These are phyloP conservation scores for Hesperia comma DNA, from an alignment of 2,888 invertebrate species.

Conservation along the genomic window DNA sequence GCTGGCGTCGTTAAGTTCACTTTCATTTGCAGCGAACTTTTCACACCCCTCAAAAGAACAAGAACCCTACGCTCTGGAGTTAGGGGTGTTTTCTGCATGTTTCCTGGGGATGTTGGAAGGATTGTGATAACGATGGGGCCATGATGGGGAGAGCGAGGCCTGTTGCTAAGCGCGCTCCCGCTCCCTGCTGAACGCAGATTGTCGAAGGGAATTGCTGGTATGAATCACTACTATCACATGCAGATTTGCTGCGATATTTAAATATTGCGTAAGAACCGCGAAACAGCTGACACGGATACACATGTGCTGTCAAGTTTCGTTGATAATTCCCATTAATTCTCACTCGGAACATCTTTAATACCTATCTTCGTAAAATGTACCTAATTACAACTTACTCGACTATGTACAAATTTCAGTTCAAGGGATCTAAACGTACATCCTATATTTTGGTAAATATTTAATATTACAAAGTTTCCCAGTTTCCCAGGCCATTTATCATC, in stretches of 20 bases:
- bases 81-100: conserved; percentile 43
- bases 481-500: too few species aligned
- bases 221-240: conserved; percentile 11
- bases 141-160: conserved; percentile 56
- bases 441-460: too few species aligned
- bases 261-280: conserved; percentile 1
- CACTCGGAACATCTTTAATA: too few species aligned
- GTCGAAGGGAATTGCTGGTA: conserved; percentile 22
- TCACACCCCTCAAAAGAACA: conserved; percentile 22
- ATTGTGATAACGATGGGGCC: conserved; percentile 48
- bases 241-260: conserved; percentile 28
- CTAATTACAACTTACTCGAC: too few species aligned
- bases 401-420: too few species aligned
- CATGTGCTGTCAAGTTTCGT: too few species aligned
- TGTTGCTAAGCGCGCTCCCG: conserved; percentile 63
- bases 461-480: too few species aligned
- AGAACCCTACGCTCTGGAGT: fast-evolving
- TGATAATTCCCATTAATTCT: too few species aligned
- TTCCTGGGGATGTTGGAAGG: conserved; percentile 40
- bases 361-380: too few species aligned
- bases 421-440: too few species aligned
- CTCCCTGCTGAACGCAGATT: conserved; percentile 41
- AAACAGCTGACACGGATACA: too few species aligned
- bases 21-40: background rate
- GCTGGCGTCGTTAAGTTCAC: background rate